Conservation (phyloP, 2,797 vertebrate species). For the Nannoperca australis region DNA sequence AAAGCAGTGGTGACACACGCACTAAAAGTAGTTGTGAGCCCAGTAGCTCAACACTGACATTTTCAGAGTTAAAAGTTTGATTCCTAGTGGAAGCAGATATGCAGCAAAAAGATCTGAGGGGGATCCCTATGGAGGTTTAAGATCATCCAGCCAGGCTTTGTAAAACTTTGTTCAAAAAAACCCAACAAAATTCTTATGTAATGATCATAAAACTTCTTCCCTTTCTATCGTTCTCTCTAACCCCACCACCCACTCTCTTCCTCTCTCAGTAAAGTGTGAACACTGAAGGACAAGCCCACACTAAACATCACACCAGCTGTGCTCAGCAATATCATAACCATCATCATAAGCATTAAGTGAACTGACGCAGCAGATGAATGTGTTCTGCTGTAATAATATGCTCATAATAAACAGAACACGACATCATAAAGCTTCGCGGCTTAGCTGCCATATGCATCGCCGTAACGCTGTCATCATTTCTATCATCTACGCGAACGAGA, state of each 20-base stretch:
- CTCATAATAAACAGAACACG: constrained; percentile 34
- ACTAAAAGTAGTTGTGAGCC: not conserved
- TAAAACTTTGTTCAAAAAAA: constrained; percentile 14
- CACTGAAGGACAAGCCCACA: constrained; percentile 56
- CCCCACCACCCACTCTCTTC: constrained; percentile 54
- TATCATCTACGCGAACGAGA: constrained; percentile 14
- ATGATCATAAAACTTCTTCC: constrained; percentile 44
- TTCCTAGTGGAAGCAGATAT: not conserved
- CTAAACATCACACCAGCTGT: constrained; percentile 66
- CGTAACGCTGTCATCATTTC: not conserved
- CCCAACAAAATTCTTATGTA: constrained; percentile 29
- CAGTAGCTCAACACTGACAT: not conserved
- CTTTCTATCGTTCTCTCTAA: not conserved
- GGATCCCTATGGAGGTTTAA: constrained; percentile 17
- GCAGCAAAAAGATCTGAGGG: not conserved
- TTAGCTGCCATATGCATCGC: constrained; percentile 18
- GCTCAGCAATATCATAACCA: constrained; percentile 45
- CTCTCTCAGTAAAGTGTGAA: constrained; percentile 49
- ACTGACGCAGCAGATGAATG: constrained; percentile 36
- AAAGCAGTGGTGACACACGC: not conserved
- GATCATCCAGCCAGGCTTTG: constrained; percentile 2
- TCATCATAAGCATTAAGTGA: constrained; percentile 49
- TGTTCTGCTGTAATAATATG: constrained; percentile 33
- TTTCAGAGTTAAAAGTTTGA: not conserved
- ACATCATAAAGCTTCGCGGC: constrained; percentile 17